Evolutionary conservation across 2,113 vertebrate species (phyloP).

Genomic region (Tursiops truncatus): DNA sequence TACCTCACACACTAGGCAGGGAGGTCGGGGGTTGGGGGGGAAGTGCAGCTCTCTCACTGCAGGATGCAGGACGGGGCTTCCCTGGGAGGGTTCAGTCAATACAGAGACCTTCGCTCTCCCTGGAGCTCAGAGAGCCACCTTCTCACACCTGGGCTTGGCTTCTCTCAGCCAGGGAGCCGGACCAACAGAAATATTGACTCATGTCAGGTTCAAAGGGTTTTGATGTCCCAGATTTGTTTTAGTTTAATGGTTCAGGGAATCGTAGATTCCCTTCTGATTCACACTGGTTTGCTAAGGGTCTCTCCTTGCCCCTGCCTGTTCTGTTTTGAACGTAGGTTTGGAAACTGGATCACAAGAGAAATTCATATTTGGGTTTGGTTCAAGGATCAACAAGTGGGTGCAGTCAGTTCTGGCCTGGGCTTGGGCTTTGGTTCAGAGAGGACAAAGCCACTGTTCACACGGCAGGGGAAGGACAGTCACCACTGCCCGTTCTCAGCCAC

Average conservation of each 20-base stretch:
- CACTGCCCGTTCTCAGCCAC: rapidly evolving
- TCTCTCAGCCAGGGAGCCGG: not conserved
- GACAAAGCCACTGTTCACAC: not conserved
- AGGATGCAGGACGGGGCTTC: conserved; percentile 67
- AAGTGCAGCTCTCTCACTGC: conserved; percentile 68
- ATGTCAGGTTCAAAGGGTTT: not conserved
- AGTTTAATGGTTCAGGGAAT: conserved; percentile 25
- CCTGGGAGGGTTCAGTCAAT: conserved; percentile 78
- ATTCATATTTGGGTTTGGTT: not conserved
- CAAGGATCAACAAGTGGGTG: not conserved
- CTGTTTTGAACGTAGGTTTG: not conserved
- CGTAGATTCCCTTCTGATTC: not conserved
- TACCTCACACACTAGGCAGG: conserved; percentile 44
- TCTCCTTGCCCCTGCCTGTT: not conserved
- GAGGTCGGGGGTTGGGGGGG: not conserved
- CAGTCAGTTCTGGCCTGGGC: not conserved
- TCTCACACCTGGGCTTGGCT: not conserved
- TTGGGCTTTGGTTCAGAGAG: not conserved
- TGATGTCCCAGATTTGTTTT: conserved; percentile 25
- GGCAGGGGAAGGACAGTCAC: not conserved
- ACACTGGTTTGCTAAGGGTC: not conserved
- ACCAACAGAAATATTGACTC: conserved; percentile 44
- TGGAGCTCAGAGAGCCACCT: not conserved
- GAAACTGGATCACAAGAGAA: not conserved
- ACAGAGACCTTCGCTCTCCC: conserved; percentile 50